Conservation (phyloP, 2,113 vertebrate species). For the Anser cygnoides region DNA sequence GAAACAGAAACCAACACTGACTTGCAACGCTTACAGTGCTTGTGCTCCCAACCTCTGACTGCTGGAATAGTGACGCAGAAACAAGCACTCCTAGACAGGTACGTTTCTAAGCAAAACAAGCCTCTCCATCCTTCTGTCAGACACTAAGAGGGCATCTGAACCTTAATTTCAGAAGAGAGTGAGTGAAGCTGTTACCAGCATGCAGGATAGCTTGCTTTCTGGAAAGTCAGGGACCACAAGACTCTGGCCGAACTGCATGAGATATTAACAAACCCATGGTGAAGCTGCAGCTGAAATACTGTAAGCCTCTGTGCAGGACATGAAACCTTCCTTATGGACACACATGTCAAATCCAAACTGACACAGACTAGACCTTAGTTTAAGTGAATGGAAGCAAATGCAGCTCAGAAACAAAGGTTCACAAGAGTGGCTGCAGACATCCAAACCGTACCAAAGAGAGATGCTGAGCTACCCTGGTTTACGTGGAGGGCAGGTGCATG, state of each 20-base stretch:
- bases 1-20: not conserved
- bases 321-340: not conserved
- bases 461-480: not conserved
- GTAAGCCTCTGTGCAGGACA: not conserved
- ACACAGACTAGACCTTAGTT: not conserved
- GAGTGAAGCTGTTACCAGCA: not conserved
- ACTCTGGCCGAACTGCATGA: not conserved
- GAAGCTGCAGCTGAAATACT: not conserved
- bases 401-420: not conserved
- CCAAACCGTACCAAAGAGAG: not conserved
- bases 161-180: not conserved
- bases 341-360: not conserved
- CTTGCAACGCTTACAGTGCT: not conserved
- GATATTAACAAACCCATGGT: not conserved
- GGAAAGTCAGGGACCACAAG: not conserved
- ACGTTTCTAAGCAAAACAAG: not conserved
- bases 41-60: not conserved
- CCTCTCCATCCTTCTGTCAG: not conserved
- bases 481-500: not conserved
- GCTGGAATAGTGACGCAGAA: not conserved
- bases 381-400: not conserved
- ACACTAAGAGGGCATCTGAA: not conserved
- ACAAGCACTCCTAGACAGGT: not conserved
- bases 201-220: fast-evolving
- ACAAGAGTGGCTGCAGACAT: not conserved